These are phyloP conservation scores for Malaclemys terrapin DNA, from an alignment of 2,113 vertebrate genomes.

Conservation along the genomic window DNA sequence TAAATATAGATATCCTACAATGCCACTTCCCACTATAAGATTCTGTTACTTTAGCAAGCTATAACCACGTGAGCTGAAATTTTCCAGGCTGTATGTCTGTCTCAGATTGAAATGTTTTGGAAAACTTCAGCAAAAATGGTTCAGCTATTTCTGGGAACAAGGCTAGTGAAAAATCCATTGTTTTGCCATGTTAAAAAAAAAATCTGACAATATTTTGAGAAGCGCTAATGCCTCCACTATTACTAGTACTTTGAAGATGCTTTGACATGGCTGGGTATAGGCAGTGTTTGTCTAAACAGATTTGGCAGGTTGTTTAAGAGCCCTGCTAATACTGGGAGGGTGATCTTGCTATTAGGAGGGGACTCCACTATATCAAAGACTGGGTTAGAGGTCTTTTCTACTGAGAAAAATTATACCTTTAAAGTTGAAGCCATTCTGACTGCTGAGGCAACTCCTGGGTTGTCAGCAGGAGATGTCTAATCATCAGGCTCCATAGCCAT, in stretches of 20 bases:
- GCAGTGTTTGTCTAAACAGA: not conserved
- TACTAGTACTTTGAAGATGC: conserved; percentile 30
- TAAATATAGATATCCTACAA: not conserved
- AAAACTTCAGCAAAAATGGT: not conserved
- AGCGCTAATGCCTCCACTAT: not conserved
- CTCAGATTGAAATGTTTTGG: not conserved
- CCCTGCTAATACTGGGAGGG: conserved; percentile 19
- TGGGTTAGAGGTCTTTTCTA: conserved; percentile 13
- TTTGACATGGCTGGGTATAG: conserved; percentile 39
- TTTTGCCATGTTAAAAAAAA: not conserved
- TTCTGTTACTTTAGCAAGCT: not conserved
- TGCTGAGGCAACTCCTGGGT: not conserved
- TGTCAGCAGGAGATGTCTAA: not conserved
- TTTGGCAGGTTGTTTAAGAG: conserved; percentile 39
- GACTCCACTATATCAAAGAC: conserved; percentile 35
- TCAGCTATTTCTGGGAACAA: not conserved
- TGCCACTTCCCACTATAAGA: not conserved
- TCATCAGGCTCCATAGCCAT: not conserved
- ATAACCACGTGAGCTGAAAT: not conserved
- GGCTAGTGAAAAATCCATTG: not conserved
- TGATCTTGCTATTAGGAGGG: conserved; percentile 36
- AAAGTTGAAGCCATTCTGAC: not conserved
- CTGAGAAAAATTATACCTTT: not conserved
- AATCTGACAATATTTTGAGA: not conserved
- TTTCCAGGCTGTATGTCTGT: not conserved